Evolutionary conservation across 1,140 invertebrate species (phyloP), one percentile per base, ranked within the genome.

Genomic region (Lasaia peninsularis): DNA sequence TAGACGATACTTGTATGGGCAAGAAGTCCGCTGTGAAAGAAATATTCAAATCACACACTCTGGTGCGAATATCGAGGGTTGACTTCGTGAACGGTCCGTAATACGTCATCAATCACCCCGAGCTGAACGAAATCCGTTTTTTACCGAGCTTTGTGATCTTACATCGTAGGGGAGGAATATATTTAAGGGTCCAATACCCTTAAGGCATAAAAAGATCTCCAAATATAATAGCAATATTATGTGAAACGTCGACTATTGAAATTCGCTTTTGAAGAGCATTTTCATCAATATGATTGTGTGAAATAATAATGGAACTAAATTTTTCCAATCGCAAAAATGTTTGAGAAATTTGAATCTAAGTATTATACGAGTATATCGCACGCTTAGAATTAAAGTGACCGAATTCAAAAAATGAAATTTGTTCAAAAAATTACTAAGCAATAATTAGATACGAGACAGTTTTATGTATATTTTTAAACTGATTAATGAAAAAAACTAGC

Each of bases 41-140:
- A 44, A 40, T 44, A 44, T 44, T 44, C 37, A 44, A 44, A 44
- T 44, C 37, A 44, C 37, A 44, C 14, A 44, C 18, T 18, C 14
- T 44, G 16, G 37, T 18, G 24, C 37, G 10, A 44, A 44, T 44
- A 44, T 20, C 37, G 37, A 44, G 37, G 16, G 8, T 18, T 44
- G 37, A 44, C 37, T 44, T 44, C 37, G 37, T 44, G 37, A 44
- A 44, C 40, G 40, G 40, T 10, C 40, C 16, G 40, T 44, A 44
- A 44, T 44, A 44, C 40, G 56, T 58, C 60, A 68, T 68, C 66
- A 68, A 65, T 68, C 66, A 68, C 54, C 59, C 57, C 61, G 48
- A 44, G 40, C 40, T 44, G 40, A 44, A 11, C 9, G 16, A 52
- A 56, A 62, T 58, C 40, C 40, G 60, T 54, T 63, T 66, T 68